Evolutionary conservation across 2,888 invertebrate species (phyloP), one percentile per base, ranked within the genome.

Genomic region (Rotaria magnacalcarata): DNA sequence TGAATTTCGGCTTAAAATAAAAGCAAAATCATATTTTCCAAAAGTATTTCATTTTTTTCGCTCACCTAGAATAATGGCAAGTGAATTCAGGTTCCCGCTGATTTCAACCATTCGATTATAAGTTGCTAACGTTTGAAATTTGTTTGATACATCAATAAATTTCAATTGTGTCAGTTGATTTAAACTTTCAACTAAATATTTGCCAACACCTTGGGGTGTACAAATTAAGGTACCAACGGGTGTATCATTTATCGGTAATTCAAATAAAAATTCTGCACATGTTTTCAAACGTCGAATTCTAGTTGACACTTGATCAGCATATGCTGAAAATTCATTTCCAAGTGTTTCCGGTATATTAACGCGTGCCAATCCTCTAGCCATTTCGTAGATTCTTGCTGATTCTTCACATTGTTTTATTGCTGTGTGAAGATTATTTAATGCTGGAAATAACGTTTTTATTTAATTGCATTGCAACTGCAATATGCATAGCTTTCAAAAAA

Each of bases 221-320:
- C 99, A 99, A 50, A 99, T 93, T 0, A 99, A 99, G 21, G 99
- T 99, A 87, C 98, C 98, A 0, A 99, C 98, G 19, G 98, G 98
- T 2, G 98, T 98, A 87, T 97, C 97, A 84, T 92, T 92, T 91
- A 96, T 93, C 58, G 97, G 97, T 89, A 99, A 92, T 91, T 95
- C 93, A 91, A 96, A 96, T 84, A 98, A 92, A 41, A 96, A 93
- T 11, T 96, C 96, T 87, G 97, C 92, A 0, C 95, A 94, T 27
- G 93, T 90, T 89, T 95, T 93, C 2, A 98, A 93, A 87, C 97
- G 93, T 87, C 94, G 94, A 89, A 97, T 95, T 87, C 95, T 94
- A 92, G 94, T 95, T 87, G 93, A 93, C 87, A 96, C 90, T 91
- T 97, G 97, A 84, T 94, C 93, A 3, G 94, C 94, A 92, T 96